Percentiles rank a stretch among this genome's conserved stretches.
phyloP scores from a whole-genome alignment of 2,113 vertebrate genomes.

The Paratilapia polleni region DNA sequence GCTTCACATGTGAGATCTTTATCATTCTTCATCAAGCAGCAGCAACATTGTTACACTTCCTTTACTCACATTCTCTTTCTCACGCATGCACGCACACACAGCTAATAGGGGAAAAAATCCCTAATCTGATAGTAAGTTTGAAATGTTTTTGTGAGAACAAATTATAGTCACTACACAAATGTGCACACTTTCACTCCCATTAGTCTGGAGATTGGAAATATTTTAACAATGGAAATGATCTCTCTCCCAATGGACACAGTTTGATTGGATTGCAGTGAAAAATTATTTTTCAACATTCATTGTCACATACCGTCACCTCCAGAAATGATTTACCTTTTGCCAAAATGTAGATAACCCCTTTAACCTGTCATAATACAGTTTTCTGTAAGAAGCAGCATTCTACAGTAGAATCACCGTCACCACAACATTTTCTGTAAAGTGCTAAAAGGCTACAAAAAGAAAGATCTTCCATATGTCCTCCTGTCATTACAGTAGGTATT shows the following conservation, averaged over 20 bases:
- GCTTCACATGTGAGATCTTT: conserved; percentile 67
- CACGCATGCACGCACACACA: neutral
- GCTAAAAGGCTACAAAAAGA: neutral
- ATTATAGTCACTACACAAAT: neutral
- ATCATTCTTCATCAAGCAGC: conserved; percentile 55
- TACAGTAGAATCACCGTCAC: neutral
- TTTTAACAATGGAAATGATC: neutral
- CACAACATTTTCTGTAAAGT: neutral
- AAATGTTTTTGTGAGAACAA: neutral
- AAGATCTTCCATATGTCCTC: neutral
- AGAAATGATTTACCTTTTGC: neutral
- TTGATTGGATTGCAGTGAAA: neutral
- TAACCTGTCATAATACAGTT: too few species aligned
- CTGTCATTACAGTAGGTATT: neutral
- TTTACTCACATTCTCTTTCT: neutral
- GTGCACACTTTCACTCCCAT: neutral
- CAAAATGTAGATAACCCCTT: neutral
- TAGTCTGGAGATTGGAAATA: neutral
- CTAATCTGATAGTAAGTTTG: neutral
- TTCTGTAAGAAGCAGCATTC: neutral
- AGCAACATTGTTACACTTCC: neutral
- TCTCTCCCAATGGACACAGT: neutral
- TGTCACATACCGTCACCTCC: neutral
- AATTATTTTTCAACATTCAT: neutral
- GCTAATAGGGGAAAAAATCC: rapidly evolving